Evolutionary conservation across 2,797 vertebrate genomes (phyloP).

Genomic region (Anolis apletophallus): DNA sequence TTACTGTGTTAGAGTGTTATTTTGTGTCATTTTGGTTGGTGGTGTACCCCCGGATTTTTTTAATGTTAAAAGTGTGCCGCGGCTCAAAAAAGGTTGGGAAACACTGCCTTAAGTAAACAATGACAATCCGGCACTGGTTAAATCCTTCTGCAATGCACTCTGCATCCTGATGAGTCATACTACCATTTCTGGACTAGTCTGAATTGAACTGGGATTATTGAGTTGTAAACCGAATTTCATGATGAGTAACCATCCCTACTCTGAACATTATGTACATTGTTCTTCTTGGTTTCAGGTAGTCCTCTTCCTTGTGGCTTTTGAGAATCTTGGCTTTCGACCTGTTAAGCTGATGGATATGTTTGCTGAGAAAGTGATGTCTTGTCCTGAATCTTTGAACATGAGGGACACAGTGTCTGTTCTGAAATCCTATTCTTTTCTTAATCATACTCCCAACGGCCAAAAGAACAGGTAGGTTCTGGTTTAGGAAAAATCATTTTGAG

Average conservation of each 20-base stretch:
- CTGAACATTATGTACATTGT: not conserved
- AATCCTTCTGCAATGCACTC: no score
- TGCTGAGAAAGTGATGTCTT: constrained; percentile 78
- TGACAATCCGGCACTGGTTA: no score
- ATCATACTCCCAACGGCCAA: constrained; percentile 76
- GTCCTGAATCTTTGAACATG: constrained; percentile 77
- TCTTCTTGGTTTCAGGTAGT: constrained; percentile 78
- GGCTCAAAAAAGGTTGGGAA: no score
- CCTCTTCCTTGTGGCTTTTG: constrained; percentile 80
- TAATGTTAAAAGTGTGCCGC: no score
- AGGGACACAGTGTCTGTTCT: constrained; percentile 79
- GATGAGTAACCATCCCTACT: not conserved
- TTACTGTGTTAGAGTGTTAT: no score
- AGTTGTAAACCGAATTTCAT: not conserved
- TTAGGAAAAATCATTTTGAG: constrained; percentile 17
- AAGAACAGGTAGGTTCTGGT: constrained; percentile 80
- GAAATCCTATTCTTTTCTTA: constrained; percentile 84
- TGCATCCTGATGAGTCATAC: no score
- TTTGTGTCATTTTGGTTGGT: no score
- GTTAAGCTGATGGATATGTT: constrained; percentile 80
- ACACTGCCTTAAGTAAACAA: no score
- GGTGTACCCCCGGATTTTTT: no score
- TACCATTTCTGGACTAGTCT: not conserved
- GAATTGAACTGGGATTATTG: not conserved
- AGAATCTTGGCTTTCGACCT: constrained; percentile 81